These are phyloP conservation scores for Aphrophora alni DNA, from an alignment of 2,888 invertebrate species.

Conservation along the genomic window DNA sequence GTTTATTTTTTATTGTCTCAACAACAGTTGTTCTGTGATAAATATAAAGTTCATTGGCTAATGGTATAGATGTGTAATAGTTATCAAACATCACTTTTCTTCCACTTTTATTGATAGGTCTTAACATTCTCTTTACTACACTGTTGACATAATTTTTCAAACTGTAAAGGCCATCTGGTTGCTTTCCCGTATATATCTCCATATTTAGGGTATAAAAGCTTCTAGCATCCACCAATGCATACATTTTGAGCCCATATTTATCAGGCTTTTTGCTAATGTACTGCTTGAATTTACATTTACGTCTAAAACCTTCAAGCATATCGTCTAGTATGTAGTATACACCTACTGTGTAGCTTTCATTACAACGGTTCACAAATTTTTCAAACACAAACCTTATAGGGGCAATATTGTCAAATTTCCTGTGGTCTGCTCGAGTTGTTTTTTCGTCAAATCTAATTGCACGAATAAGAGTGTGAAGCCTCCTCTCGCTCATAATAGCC, in stretches of 20 bases:
- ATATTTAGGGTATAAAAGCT: slow-evolving; percentile 42
- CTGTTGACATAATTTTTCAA: slow-evolving; percentile 30
- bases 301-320: too few relatives aligned
- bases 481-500: background rate
- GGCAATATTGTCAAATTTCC: slow-evolving; percentile 47
- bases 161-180: slow-evolving; percentile 41
- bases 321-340: slow-evolving; percentile 50
- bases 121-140: slow-evolving; percentile 42
- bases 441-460: slow-evolving; percentile 16
- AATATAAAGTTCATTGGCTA: slow-evolving; percentile 13
- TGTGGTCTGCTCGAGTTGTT: slow-evolving; percentile 45
- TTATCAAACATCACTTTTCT: slow-evolving; percentile 17
- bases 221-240: slow-evolving; percentile 46
- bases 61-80: slow-evolving; percentile 6
- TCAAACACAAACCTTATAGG: too few relatives aligned
- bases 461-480: too few relatives aligned
- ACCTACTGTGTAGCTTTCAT: slow-evolving; percentile 44
- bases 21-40: slow-evolving; percentile 18
- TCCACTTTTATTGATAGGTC: slow-evolving; percentile 31
- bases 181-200: slow-evolving; percentile 43
- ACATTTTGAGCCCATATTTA: slow-evolving; percentile 52
- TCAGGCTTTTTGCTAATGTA: slow-evolving; percentile 53
- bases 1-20: background rate
- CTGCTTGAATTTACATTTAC: slow-evolving; percentile 49
- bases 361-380: slow-evolving; percentile 53